A percentile compares a stretch with the other conserved stretches of the same genome.
phyloP scores from a whole-genome alignment of 2,113 vertebrate genomes.

The Scophthalmus maximus region DNA sequence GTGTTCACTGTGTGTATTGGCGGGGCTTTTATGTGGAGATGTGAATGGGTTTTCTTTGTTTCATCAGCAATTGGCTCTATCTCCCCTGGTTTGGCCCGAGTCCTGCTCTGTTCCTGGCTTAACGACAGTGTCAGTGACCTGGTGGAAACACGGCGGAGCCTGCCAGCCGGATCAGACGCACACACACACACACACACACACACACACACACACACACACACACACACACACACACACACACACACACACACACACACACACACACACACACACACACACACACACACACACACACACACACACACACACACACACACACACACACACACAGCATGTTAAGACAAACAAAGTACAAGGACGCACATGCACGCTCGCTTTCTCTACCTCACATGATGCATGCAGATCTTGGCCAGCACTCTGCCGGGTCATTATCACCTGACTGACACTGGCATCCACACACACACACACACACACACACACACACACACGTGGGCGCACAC shows the following conservation, averaged over 20 bases:
- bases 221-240: conserved; percentile 3
- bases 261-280: not conserved
- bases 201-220: conserved; percentile 7
- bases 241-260: conserved; percentile 3
- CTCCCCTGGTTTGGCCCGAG: conserved; percentile 14
- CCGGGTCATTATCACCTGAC: conserved; percentile 32
- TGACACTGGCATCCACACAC: not conserved
- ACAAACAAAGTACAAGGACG: too few relatives aligned
- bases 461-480: conserved; percentile 3
- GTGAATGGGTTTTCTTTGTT: conserved; percentile 41
- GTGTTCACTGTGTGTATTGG: conserved; percentile 46
- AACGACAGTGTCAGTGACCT: conserved; percentile 42
- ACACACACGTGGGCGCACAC: conserved; percentile 9
- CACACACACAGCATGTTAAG: too few relatives aligned
- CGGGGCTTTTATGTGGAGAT: conserved; percentile 21
- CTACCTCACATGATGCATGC: not conserved
- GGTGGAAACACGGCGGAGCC: conserved; percentile 52
- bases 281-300: not conserved
- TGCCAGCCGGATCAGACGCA: conserved; percentile 22
- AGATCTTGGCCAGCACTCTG: conserved; percentile 7
- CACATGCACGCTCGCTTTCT: not conserved
- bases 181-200: conserved; percentile 16
- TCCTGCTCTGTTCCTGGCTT: conserved; percentile 49
- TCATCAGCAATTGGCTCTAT: conserved; percentile 46
- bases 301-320: not conserved